These are phyloP conservation scores for Tribolium madens DNA, from an alignment of 1,140 invertebrate genomes.

Conservation along the genomic window DNA sequence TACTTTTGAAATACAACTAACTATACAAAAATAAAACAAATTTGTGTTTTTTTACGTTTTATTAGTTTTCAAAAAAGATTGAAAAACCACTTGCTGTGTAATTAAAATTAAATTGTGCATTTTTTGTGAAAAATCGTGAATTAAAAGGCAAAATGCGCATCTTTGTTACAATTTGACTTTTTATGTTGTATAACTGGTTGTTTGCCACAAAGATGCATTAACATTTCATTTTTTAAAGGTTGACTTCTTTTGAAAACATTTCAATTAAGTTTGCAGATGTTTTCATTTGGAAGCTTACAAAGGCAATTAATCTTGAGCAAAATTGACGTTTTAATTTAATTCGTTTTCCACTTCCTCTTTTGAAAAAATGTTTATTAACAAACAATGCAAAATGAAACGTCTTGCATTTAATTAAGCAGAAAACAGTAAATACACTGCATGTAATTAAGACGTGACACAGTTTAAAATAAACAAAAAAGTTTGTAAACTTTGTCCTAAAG, in stretches of 20 bases:
- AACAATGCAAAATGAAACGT: neutral
- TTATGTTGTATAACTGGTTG: no score
- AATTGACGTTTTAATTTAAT: constrained; percentile 24
- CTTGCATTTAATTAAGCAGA: neutral
- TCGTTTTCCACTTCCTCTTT: neutral
- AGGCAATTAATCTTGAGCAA: constrained; percentile 8
- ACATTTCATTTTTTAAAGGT: no score
- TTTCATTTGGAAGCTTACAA: neutral
- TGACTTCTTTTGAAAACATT: neutral
- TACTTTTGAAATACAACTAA: no score
- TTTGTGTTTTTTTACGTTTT: no score
- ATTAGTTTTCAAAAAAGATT: no score
- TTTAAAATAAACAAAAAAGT: constrained; percentile 9
- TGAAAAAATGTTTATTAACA: constrained; percentile 16
- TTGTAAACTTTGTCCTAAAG: neutral
- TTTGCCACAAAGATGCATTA: no score
- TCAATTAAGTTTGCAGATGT: constrained; percentile 7
- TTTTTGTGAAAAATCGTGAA: no score
- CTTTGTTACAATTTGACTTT: no score
- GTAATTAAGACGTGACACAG: constrained; percentile 6
- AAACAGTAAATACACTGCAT: neutral
- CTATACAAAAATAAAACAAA: no score
- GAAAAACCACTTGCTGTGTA: no score
- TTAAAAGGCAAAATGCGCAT: no score
- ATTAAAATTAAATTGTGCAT: no score